Conservation (phyloP, 2,797 vertebrate species). For the Tarsius wallacei region DNA sequence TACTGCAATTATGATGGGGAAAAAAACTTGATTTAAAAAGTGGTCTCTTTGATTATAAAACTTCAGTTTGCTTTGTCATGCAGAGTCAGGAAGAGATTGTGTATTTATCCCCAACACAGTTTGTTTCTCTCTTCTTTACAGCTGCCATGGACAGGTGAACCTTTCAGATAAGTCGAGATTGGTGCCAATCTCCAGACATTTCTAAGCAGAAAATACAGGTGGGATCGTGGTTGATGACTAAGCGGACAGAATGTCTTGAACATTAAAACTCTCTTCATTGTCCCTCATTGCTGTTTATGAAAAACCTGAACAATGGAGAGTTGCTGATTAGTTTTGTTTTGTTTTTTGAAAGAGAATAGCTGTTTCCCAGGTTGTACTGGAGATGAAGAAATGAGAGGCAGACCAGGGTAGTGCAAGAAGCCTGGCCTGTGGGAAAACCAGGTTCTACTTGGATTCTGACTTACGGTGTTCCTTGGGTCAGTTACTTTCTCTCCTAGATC, state of each 20-base stretch:
- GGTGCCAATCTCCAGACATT: not conserved
- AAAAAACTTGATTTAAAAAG: not conserved
- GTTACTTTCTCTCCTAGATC: not conserved
- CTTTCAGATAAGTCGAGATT: not conserved
- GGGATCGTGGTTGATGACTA: not conserved
- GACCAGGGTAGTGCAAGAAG: not conserved
- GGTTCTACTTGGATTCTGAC: not conserved
- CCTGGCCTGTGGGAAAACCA: not conserved
- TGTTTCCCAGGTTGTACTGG: not conserved
- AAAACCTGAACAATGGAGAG: not conserved
- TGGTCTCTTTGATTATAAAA: constrained; percentile 13
- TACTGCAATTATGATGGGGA: not conserved
- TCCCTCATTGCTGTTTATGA: not conserved
- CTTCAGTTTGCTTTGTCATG: not conserved
- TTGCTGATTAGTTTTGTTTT: not conserved
- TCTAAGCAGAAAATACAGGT: not conserved
- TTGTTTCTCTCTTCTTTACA: not conserved
- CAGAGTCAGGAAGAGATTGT: not conserved
- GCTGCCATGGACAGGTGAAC: not conserved
- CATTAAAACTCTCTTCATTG: not conserved
- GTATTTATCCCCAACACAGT: not conserved
- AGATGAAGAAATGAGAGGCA: not conserved
- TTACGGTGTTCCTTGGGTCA: not conserved
- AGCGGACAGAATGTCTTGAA: not conserved
- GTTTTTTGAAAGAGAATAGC: not conserved